These are phyloP conservation scores for Penaeus indicus DNA, from an alignment of 1,140 invertebrate genomes.

Conservation along the genomic window DNA sequence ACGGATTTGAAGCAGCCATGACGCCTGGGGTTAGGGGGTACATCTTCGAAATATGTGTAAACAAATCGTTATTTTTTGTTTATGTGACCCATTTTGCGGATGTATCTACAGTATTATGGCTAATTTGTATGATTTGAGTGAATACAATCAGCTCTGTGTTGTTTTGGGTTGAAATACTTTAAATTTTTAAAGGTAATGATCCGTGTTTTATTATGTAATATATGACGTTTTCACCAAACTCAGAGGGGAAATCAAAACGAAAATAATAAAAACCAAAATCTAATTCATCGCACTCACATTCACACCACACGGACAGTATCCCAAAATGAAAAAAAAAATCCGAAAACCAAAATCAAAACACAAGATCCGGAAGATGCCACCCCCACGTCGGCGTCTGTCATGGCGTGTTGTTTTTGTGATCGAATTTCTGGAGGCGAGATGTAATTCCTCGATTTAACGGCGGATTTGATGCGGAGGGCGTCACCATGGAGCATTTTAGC, in stretches of 20 bases:
- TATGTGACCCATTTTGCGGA: not conserved
- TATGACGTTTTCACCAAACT: too few species aligned
- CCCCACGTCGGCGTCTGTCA: constrained; percentile 37
- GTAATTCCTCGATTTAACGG: not conserved
- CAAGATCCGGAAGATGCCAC: not conserved
- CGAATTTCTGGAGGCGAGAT: constrained; percentile 52
- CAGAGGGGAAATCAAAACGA: too few species aligned
- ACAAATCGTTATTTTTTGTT: constrained; percentile 8
- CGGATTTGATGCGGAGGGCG: constrained; percentile 3
- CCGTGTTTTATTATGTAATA: too few species aligned
- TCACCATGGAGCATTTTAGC: constrained; percentile 58
- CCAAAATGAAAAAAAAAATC: not conserved
- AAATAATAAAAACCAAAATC: too few species aligned
- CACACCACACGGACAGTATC: not conserved
- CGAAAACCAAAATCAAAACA: not conserved
- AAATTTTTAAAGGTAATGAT: too few species aligned
- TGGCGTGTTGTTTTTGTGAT: constrained; percentile 61
- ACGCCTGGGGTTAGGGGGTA: not conserved
- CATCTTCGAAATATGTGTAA: constrained; percentile 29
- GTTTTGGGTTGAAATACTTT: too few species aligned
- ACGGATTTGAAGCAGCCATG: constrained; percentile 56
- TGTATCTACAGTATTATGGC: not conserved
- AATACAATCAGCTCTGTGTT: too few species aligned
- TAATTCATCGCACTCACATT: too few species aligned
- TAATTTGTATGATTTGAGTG: too few species aligned